These are phyloP conservation scores for Hyperoodon ampullatus DNA, from an alignment of 2,113 vertebrate genomes.

Conservation along the genomic window DNA sequence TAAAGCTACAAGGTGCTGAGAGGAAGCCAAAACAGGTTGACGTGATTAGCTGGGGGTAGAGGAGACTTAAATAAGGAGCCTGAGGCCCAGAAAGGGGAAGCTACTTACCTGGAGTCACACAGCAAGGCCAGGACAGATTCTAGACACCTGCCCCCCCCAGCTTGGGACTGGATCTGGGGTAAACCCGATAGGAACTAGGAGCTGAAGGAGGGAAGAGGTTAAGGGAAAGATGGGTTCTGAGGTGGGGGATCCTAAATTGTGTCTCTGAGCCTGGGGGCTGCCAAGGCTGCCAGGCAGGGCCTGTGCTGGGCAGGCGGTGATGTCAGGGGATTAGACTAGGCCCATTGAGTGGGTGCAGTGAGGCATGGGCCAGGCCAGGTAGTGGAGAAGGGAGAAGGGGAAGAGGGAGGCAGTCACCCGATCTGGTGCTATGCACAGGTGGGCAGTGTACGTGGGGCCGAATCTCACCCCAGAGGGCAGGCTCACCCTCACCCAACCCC, in stretches of 20 bases:
- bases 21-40: not conserved
- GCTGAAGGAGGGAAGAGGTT: not conserved
- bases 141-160: not conserved
- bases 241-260: not conserved
- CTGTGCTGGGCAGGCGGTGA: not conserved
- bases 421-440: conserved; percentile 47
- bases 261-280: not conserved
- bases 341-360: conserved; percentile 56
- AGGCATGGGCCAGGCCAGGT: conserved; percentile 48
- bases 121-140: not conserved
- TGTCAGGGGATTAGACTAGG: conserved; percentile 65
- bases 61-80: not conserved
- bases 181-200: not conserved
- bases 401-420: not conserved
- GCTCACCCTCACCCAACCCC: not conserved
- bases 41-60: not conserved
- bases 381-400: not conserved
- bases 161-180: not conserved
- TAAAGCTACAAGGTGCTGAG: not conserved
- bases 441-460: not conserved
- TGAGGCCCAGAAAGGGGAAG: not conserved
- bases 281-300: not conserved
- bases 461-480: not conserved
- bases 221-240: not conserved
- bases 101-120: conserved; percentile 37